A percentile compares a stretch with the other conserved stretches of the same genome.
Conservation (phyloP, 2,113 vertebrate genomes). For the Mixornis gularis region DNA sequence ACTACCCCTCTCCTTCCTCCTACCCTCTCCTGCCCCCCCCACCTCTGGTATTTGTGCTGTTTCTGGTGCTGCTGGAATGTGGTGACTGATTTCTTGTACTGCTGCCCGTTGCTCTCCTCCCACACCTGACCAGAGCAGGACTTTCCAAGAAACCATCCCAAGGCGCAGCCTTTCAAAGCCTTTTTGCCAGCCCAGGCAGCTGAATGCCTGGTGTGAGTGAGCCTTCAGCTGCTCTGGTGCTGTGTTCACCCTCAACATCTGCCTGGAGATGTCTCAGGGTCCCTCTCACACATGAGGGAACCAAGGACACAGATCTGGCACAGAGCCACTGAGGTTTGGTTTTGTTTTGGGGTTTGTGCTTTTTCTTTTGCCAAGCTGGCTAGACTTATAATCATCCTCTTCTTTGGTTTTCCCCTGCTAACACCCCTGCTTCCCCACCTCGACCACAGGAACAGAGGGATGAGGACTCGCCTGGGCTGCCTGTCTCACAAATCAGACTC, state of each 20-base stretch:
- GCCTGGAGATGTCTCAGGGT: neutral
- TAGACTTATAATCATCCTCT: neutral
- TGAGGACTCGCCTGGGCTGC: conserved; percentile 96
- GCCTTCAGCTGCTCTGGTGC: neutral
- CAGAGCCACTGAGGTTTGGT: neutral
- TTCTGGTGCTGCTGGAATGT: neutral
- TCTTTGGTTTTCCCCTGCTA: conserved; percentile 57
- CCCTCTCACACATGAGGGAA: neutral
- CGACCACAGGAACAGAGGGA: conserved; percentile 80
- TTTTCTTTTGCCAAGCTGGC: neutral
- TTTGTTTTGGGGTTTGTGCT: neutral
- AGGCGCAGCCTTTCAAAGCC: neutral
- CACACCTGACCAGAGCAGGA: neutral
- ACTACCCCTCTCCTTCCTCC: neutral
- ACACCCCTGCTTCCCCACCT: conserved; percentile 46
- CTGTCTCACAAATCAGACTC: conserved; percentile 97
- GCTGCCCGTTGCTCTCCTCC: neutral
- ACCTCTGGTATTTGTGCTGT: neutral
- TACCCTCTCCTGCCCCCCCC: neutral
- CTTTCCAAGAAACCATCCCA: conserved; percentile 20
- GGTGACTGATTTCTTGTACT: neutral
- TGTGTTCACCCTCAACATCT: neutral
- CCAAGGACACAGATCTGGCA: neutral
- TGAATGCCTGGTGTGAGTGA: neutral
- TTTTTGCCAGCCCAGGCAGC: neutral